These are phyloP conservation scores for Alviniconcha strummeri DNA, from an alignment of 2,888 invertebrate species.

Conservation along the genomic window DNA sequence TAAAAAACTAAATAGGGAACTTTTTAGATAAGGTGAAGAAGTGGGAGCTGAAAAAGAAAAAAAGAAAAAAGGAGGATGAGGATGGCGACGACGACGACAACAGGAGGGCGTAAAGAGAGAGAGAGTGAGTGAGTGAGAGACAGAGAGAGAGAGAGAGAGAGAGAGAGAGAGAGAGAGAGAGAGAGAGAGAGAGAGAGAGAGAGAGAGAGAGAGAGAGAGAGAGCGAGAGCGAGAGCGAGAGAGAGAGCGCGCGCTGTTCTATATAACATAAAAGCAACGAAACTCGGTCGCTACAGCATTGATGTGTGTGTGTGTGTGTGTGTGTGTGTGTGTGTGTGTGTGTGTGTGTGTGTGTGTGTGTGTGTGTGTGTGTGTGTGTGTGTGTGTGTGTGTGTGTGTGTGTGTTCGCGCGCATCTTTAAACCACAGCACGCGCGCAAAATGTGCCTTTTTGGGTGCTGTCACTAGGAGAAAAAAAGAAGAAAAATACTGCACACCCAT, in stretches of 20 bases:
- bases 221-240: neutral
- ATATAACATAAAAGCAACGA: no score
- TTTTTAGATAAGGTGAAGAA: no score
- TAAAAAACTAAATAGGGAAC: no score
- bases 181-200: neutral
- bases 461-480: no score
- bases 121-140: constrained; percentile 20
- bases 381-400: constrained; percentile 1
- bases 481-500: no score
- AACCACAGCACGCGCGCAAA: no score
- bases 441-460: no score
- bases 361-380: neutral
- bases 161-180: constrained; percentile 16
- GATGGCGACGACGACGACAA: neutral
- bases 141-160: constrained; percentile 12
- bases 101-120: neutral
- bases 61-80: neutral
- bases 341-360: neutral
- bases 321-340: constrained; percentile 3
- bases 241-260: neutral
- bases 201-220: constrained; percentile 14
- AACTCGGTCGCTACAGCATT: no score
- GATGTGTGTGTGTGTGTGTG: neutral
- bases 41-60: neutral
- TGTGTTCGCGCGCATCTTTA: neutral